Evolutionary conservation across 2,888 invertebrate genomes (phyloP), one percentile per base, ranked within the genome.

Genomic region (Aspidiotus rigidus): DNA sequence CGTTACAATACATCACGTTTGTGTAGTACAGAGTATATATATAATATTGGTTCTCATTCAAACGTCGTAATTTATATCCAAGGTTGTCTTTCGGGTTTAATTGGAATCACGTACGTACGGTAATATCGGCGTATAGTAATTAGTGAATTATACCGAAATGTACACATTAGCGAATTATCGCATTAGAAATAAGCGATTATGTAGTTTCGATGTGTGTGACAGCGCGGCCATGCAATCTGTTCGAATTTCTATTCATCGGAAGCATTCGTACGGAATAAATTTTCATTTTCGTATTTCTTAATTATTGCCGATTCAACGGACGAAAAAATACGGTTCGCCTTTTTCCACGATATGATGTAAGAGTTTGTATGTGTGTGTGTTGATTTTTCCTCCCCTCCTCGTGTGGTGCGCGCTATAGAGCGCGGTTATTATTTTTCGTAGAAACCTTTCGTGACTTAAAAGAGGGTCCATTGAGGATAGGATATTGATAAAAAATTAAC

Each of bases 401-500:
- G 28, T 49, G 9, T 44, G 8, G 8, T 44, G 11, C 49, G n/a
- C 49, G 49, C 28, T 28, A 28, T 28, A 28, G 1, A 28, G 28
- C 28, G 28, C 28, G 28, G 28, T 49, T 49, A 49, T 49, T 49
- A 49, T 49, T 49, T 49, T 49, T 49, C n/a, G 11, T 11, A 13
- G 49, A 49, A 49, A 49, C 49, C 49, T 49, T 49, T 49, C 49
- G 49, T 49, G 49, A 49, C 49, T 49, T n/a, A n/a, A 49, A 11
- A 49, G 49, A 49, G 49, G 49, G 49, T 49, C 49, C 49, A 49
- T 49, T n/a, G 49, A n/a, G 49, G 49, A 49, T 49, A 49, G 11
- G 49, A 49, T 49, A 49, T 49, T 49, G 49, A 49, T 49, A 49
- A 49, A 49, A 49, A 49, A 49, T 49, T 49, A 49, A 49, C 49